Evolutionary conservation across 1,140 invertebrate genomes (phyloP), one percentile per base, ranked within the genome.

Genomic region (Akabosia matsudoensis): DNA sequence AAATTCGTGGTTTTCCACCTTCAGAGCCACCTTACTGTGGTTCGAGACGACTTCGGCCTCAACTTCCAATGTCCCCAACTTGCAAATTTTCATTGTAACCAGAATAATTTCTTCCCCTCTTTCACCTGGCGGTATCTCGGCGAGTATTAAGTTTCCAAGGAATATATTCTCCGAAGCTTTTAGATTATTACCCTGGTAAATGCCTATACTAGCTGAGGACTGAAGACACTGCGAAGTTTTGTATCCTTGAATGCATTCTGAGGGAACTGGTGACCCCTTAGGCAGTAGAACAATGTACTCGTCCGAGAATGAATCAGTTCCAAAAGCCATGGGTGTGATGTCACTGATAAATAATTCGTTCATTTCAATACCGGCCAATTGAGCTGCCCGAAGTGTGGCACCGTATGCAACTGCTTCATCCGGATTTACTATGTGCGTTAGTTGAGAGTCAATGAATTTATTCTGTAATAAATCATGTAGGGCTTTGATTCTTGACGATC

Each of bases 321-420:
- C 72, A 7, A 73, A 18, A 26, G 72, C 54, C 34, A 73, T 73
- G 13, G 72, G 72, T 13, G 72, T 73, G 22, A 73, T 26, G 28
- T 73, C 72, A 14, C 10, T 3, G 16, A 73, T 24, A 61, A 7
- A 45, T 10, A 10, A 7, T 10, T 10, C 4, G 7, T 74, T 14
- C 16, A 74, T 22, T 51, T 28, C 30, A 74, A 16, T 81, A 24
- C 77, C 81, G 72, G 33, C 84, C 80, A 1, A 37, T 10, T n/a
- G 7, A n/a, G 88, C 88, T 56, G 91, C 92, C 70, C 92, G 89
- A 1, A 90, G 87, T 4, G 90, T 90, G 26, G 91, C 91, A 10
- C 91, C 91, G 82, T 92, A 92, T 14, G 91, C 91, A 0, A 92
- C 91, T 33, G 91, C 91, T 81, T 92, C 91, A 82, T 93, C 91